Base-by-base conservation (phyloP, 1,140 invertebrate species). In the Plodia interpunctella region DNA sequence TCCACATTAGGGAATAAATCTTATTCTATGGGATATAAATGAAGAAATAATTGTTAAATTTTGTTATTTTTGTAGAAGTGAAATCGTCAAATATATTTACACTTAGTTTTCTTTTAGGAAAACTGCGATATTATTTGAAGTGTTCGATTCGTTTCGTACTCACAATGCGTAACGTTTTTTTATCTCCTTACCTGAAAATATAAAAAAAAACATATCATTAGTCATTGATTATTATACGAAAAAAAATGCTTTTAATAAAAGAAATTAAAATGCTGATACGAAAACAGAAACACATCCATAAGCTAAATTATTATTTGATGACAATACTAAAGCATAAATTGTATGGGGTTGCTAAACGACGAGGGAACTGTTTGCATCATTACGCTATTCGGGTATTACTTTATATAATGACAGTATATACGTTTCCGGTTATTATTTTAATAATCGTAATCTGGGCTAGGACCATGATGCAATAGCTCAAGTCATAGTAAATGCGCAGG, bases 381-480 rank as follows among this genome's bases (percentile, higher is more conserved):
- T 53, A 10, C 9, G 5, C 25, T 15, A 25, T 25, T 25, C 19
- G 15, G 21, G 17, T 25, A 21, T 20, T 13, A 25, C 21, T 25
- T 53, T 53, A 53, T 53, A n/a, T 53, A 53, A 53, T 53, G n/a
- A 15, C 20, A 51, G 17, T 20, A 53, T 25, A 25, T 25, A 53
- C 51, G 19, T 53, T 53, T 53, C 51, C 20, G 51, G 51, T 25
- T 53, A 53, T 53, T 53, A 53, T 53, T 25, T 53, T 53, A 53
- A 53, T 53, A 53, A 53, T 25, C 19, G 21, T 28, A 53, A 53
- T 21, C 51, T 53, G 25, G 19, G 13, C 21, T 53, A 53, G 19
- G 13, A 53, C 20, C 21, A 25, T 53, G 51, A 53, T 25, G 51
- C 19, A 53, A 53, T 53, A 20, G 13, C n/a, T n/a, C 19, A 25